Evolutionary conservation across 37 sponge, comb jelly and placozoan species (phyloP), one percentile per base, ranked within the genome.

Genomic region (Sycon ciliatum): DNA sequence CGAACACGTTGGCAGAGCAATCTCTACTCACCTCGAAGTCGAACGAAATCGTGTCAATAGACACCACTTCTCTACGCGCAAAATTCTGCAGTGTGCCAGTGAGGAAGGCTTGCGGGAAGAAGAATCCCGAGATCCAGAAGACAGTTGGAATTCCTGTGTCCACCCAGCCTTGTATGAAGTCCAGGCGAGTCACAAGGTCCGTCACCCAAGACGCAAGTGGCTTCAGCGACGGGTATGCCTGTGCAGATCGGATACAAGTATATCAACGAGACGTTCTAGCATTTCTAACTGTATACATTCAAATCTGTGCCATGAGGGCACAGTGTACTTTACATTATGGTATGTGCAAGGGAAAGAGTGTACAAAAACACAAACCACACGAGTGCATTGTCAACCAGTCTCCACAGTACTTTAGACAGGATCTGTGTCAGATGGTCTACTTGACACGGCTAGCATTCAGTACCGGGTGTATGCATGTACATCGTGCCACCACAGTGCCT

Each of bases 51-150:
- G 80, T 81, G 55, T 95, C 97, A 65, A 95, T 95, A 13, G 97
- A 91, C 38, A 95, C 88, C 58, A 85, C 81, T 20, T 80, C 85
- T 26, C 68, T 85, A 28, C 97, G 80, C 26, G 97, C 97, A 77
- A 69, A 95, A 79, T 95, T 95, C 82, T 95, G 97, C 23, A 95
- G 92, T n/a, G 97, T 88, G 0, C 97, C 92, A 23, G 97, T 95
- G 11, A 95, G 65, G 76, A 95, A 95, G 32, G 97, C 91, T 80
- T 95, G 97, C 0, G 97, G 91, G 73, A 95, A 95, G 81, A 91
- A 95, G 75, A 95, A 95, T 1, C 97, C 97, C 38, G 92, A 91
- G 38, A 95, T 91, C 97, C 97, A 91, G 74, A 87, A 84, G 38
- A 85, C 84, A 36, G 82, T 56, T 24, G 90, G 92, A 24, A 87